Base-by-base conservation (phyloP, 2,797 vertebrate genomes). In the Pagetopsis macropterus region DNA sequence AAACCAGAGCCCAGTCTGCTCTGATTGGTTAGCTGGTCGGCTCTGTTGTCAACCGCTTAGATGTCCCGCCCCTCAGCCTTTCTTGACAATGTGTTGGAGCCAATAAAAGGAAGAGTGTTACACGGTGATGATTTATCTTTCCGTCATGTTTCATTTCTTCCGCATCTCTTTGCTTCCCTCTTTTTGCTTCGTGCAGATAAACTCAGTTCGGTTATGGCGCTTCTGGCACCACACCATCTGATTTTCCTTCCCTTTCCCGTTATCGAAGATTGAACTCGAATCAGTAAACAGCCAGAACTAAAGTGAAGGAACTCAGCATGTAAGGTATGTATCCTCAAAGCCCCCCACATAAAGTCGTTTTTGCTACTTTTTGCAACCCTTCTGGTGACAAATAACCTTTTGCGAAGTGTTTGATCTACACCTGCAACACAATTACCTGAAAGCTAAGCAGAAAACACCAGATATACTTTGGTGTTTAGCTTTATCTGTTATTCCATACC, bases 281-380 rank as follows among this genome's bases (percentile, higher is more conserved):
- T 70, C 19, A 0, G 60, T 58, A 67, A 80, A 75, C 75, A 84
- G 58, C 65, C 40, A 15, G 70, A 78, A 75, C 73, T 77, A 61
- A 75, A 76, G 69, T 64, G 48, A 61, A 59, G 43, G 44, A 78
- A 69, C 72, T 54, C 76, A 70, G 70, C 16, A 15, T 76, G 72
- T 56, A 14, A 33, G n/a, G 8, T 51, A 13, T 51, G 49, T 27
- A 59, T 78, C 23, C 56, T 67, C 6, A 45, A 43, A 67, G 43
- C 17, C 19, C 2, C 17, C 12, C 21, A 54, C 12, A 54, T 10
- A 3, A 6, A 7, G 11, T 27, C 5, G 27, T 27, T 27, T 27
- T 54, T 68, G 33, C 8, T 27, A 27, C 40, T 49, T 17, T 31
- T 12, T 54, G 63, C 72, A 48, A 66, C 1, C 27, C 27, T 27